phyloP scores from a whole-genome alignment of 1,140 invertebrate genomes.

The Pogonognathellus flavescens region DNA sequence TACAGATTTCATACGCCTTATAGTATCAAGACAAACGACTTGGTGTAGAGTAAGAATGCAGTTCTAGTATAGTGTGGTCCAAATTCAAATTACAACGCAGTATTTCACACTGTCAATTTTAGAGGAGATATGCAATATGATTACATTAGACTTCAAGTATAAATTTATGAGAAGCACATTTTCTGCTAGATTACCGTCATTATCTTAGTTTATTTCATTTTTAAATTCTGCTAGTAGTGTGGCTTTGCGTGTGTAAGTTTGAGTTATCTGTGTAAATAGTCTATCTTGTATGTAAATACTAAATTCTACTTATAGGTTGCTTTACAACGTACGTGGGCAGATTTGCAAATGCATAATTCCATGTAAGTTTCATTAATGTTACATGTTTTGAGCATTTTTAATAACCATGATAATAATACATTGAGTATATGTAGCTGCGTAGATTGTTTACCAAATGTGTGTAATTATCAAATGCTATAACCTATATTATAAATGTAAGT shows the following conservation, averaged over 20 bases:
- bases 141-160: background rate
- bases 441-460: too few relatives aligned
- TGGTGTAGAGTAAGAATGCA: background rate
- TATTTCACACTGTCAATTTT: constrained; percentile 49
- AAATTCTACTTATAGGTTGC: background rate
- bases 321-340: background rate
- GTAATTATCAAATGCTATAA: too few relatives aligned
- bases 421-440: too few relatives aligned
- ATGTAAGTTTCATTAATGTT: too few relatives aligned
- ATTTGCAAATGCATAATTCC: too few relatives aligned
- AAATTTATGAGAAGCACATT: constrained; percentile 8
- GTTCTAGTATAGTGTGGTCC: background rate
- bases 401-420: too few relatives aligned
- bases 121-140: constrained; percentile 42
- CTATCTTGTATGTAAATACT: background rate
- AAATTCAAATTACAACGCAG: constrained; percentile 18
- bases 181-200: constrained; percentile 20
- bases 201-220: constrained; percentile 14
- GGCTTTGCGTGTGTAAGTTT: background rate
- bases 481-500: too few relatives aligned
- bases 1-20: background rate
- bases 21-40: background rate
- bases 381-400: too few relatives aligned
- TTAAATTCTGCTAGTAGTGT: constrained; percentile 11
- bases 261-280: background rate